Conservation (phyloP, 2,797 vertebrate species). For the Macroramphosus scolopax region DNA sequence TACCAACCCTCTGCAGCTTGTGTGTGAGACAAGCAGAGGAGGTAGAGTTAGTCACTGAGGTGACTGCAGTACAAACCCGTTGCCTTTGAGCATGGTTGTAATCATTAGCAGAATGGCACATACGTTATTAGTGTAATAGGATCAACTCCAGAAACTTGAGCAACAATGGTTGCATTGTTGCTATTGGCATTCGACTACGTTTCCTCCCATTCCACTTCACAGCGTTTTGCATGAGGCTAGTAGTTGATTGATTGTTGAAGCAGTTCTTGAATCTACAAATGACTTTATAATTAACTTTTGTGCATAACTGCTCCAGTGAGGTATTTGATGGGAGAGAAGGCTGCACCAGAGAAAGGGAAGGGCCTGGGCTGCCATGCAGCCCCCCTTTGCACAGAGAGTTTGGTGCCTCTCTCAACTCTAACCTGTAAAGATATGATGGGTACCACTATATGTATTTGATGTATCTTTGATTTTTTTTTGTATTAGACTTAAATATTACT, state of each 20-base stretch:
- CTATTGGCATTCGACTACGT: constrained; percentile 11
- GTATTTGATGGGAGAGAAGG: constrained; percentile 42
- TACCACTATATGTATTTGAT: constrained; percentile 68
- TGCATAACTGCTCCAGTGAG: constrained; percentile 34
- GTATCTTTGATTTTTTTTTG: constrained; percentile 66
- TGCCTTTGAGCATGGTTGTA: constrained; percentile 67
- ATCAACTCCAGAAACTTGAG: constrained; percentile 48
- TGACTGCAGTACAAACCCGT: constrained; percentile 67
- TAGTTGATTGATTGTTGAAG: constrained; percentile 18
- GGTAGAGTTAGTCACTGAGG: constrained; percentile 31
- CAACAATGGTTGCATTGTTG: constrained; percentile 58
- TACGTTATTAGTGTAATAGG: constrained; percentile 56
- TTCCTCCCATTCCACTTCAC: constrained; percentile 14
- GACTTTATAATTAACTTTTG: constrained; percentile 15
- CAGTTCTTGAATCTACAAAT: constrained; percentile 25
- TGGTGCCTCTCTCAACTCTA: constrained; percentile 58
- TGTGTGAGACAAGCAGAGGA: constrained; percentile 24
- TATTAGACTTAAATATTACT: constrained; percentile 71
- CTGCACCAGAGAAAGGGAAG: constrained; percentile 59
- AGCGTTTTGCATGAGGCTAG: constrained; percentile 29
- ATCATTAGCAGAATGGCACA: constrained; percentile 49
- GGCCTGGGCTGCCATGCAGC: constrained; percentile 32
- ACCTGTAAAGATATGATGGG: constrained; percentile 66
- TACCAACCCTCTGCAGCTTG: constrained; percentile 43
- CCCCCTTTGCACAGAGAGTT: constrained; percentile 64